Base-by-base conservation (phyloP, 2,888 invertebrate species). In the Hoplodrina ambigua region DNA sequence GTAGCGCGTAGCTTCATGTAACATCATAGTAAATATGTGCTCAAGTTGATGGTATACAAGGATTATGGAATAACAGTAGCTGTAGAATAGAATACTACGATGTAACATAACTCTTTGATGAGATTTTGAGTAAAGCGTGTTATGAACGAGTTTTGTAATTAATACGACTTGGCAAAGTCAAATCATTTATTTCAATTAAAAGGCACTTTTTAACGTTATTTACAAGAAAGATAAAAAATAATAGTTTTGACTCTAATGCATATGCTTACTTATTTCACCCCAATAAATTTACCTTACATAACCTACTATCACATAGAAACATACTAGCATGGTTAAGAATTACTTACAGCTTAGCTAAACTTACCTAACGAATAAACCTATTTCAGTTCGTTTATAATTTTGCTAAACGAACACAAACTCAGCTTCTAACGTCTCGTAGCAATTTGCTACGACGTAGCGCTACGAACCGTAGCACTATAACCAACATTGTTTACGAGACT, bases 401-500 rank as follows among this genome's bases (percentile, higher is more conserved):
- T 33, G 33, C 5, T 6, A 44, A 30, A 41, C 53, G 8, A 19
- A 44, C 30, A 49, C 20, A 10, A 55, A 33, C 62, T 54, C 37
- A 5, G 30, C 20, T 37, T 52, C 44, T 56, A 56, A 46, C 11
- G 57, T 63, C 53, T 52, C 75, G 81, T 81, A 80, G 68, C 66
- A 80, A 30, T 8, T 17, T 46, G 68, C 84, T 82, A 82, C 82
- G 84, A 10, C 78, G 84, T 83, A 83, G 81, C 69, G 66, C 82
- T 75, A 76, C 72, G 74, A 57, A 37, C 55, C 65, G 81, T 80
- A 77, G 69, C 69, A 68, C 37, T 25, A 54, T 62, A 62, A 58
- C 46, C 30, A 60, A 62, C 55, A 46, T 60, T 55, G 68, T 60
- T 69, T 46, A 56, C 54, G 55, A 53, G 60, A 54, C 30, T 46